Evolutionary conservation across 2,797 vertebrate species (phyloP).

Genomic region (Lepus oiostolus): DNA sequence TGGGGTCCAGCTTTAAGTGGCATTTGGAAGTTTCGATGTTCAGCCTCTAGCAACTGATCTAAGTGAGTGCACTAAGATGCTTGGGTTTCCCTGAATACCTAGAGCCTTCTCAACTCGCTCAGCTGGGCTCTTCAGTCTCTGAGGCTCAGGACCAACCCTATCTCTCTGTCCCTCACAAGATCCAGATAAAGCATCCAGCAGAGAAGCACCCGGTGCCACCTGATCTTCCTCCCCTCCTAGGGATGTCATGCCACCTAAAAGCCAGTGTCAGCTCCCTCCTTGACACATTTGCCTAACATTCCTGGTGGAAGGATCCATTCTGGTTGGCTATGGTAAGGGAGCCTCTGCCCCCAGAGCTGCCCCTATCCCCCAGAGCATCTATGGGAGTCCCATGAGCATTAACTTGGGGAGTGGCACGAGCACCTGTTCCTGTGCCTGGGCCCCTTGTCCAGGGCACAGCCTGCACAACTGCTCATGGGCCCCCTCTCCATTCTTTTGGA

Average conservation of each 20-base stretch:
- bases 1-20: neutral
- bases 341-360: neutral
- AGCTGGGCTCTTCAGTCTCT: neutral
- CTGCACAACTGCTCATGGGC: neutral
- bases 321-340: neutral
- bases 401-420: neutral
- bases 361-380: neutral
- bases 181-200: neutral
- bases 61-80: neutral
- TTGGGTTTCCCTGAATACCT: neutral
- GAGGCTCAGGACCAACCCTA: neutral
- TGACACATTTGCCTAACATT: neutral
- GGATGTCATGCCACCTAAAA: neutral
- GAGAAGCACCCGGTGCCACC: neutral
- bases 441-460: neutral
- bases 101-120: neutral
- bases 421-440: neutral
- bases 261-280: neutral
- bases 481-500: neutral
- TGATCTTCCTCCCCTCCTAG: neutral
- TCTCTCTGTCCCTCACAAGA: neutral
- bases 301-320: neutral
- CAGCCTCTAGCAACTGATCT: neutral
- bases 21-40: neutral
- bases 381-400: neutral